These are phyloP conservation scores for Ahaetulla prasina DNA, from an alignment of 2,113 vertebrate genomes.

Conservation along the genomic window DNA sequence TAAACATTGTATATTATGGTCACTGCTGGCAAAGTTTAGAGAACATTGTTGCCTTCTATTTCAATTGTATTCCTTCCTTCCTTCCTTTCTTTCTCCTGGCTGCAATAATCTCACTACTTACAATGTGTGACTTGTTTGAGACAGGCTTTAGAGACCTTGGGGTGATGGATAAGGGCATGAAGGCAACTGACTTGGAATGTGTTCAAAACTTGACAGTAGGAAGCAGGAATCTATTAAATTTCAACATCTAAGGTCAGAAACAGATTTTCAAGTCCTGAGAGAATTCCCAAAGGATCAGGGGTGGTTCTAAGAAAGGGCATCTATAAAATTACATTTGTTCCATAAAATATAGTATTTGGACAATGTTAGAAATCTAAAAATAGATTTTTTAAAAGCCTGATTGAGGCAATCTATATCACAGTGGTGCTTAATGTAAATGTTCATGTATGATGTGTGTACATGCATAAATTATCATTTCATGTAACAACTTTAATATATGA, in stretches of 20 bases:
- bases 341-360: neutral
- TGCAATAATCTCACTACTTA: neutral
- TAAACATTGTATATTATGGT: neutral
- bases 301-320: neutral
- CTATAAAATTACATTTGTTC: neutral
- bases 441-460: neutral
- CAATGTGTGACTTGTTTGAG: neutral
- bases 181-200: neutral
- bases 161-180: neutral
- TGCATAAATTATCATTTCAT: neutral
- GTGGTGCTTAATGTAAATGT: neutral
- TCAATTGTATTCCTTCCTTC: neutral
- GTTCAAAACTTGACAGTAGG: neutral
- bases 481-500: neutral
- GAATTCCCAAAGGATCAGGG: neutral
- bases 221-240: neutral
- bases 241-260: neutral
- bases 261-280: neutral
- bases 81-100: neutral
- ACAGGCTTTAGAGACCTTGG: neutral
- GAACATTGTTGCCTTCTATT: neutral
- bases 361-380: neutral
- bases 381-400: neutral
- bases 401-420: neutral
- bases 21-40: rapidly evolving